phyloP scores from a whole-genome alignment of 1,140 invertebrate genomes.

The Cephus cinctus region DNA sequence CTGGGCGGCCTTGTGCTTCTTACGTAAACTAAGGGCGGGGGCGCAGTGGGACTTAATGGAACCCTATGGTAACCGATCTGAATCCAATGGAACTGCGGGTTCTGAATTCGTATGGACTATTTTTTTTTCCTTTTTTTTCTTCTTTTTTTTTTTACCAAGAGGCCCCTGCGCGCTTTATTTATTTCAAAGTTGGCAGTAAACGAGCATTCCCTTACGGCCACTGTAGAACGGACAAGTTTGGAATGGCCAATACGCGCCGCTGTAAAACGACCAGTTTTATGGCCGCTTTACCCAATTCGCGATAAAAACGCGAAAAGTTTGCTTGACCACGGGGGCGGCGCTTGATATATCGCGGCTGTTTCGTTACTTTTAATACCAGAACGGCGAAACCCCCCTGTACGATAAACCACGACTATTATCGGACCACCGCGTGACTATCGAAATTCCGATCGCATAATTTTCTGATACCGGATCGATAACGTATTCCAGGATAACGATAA shows the following conservation, averaged over 20 bases:
- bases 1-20: no score
- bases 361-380: conserved; percentile 24
- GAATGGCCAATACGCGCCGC: conserved; percentile 4
- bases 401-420: conserved; percentile 31
- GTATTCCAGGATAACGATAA: no score
- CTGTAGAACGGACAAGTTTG: not conserved
- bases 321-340: not conserved
- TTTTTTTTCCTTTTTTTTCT: no score
- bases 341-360: conserved; percentile 16
- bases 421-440: conserved; percentile 23
- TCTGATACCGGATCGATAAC: no score
- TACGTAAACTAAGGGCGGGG: conserved; percentile 1
- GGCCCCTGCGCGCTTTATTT: conserved; percentile 11
- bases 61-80: not conserved
- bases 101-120: conserved; percentile 17
- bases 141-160: conserved; percentile 3
- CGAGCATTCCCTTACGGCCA: not conserved
- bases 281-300: conserved; percentile 9
- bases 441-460: no score
- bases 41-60: conserved; percentile 1
- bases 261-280: conserved; percentile 22
- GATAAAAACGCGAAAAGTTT: conserved; percentile 8
- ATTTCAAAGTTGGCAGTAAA: conserved; percentile 14
- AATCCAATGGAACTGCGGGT: conserved; percentile 7
- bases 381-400: conserved; percentile 3